Percentiles rank a stretch among this genome's conserved stretches.
Evolutionary conservation across 1,140 invertebrate species (phyloP).

Genomic region (Oncopodura yosiiana): DNA sequence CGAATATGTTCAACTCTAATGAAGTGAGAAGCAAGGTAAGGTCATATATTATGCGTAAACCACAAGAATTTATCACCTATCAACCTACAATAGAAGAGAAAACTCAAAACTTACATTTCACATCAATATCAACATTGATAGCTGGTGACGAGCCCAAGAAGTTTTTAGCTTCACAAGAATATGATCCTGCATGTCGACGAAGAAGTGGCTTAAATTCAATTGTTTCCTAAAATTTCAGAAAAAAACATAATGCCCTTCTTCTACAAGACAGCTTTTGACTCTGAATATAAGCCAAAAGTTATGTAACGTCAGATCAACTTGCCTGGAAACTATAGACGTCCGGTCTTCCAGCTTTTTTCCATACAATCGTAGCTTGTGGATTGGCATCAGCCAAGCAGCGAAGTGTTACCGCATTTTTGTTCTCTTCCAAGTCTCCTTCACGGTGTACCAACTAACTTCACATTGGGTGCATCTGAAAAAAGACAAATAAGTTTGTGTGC

Average conservation of each 20-base stretch:
- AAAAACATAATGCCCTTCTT: not conserved
- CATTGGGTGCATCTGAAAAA: slow-evolving; percentile 63
- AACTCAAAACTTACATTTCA: slow-evolving; percentile 88
- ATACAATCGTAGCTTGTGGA: slow-evolving; percentile 70
- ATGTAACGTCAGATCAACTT: no score
- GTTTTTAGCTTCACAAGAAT: slow-evolving; percentile 73
- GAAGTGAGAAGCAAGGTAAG: no score
- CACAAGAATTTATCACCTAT: no score
- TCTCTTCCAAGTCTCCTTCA: slow-evolving; percentile 66
- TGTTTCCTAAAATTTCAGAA: slow-evolving; percentile 48
- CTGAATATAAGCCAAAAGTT: no score
- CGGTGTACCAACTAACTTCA: slow-evolving; percentile 58
- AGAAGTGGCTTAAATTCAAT: slow-evolving; percentile 57
- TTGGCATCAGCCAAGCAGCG: slow-evolving; percentile 74
- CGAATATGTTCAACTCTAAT: no score
- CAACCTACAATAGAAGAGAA: no score
- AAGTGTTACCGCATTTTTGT: slow-evolving; percentile 63
- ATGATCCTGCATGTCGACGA: slow-evolving; percentile 58
- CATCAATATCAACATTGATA: slow-evolving; percentile 66
- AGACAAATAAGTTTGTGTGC: no score
- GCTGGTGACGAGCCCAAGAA: slow-evolving; percentile 66
- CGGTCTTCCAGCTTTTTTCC: slow-evolving; percentile 55
- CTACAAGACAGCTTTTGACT: not conserved
- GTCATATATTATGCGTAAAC: no score
- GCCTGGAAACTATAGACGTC: slow-evolving; percentile 43